Evolutionary conservation across 2,797 vertebrate genomes (phyloP).

Genomic region (Poecile montanus): DNA sequence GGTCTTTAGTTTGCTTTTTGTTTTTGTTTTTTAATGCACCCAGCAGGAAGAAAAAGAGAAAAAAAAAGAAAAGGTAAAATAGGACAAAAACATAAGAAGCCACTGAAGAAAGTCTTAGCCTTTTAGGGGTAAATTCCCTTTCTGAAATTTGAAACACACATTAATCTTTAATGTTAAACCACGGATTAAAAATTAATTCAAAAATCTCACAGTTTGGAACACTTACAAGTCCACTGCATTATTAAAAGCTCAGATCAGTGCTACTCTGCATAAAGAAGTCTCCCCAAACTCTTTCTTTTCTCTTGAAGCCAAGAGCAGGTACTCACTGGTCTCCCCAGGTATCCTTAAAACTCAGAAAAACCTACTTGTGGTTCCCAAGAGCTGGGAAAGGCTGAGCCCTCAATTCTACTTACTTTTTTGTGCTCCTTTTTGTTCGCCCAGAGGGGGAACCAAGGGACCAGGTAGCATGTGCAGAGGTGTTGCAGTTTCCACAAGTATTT

Average conservation of each 20-base stretch:
- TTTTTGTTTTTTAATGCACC: background rate
- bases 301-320: background rate
- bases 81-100: background rate
- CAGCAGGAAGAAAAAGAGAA: too few species aligned
- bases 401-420: background rate
- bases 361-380: background rate
- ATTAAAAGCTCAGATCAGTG: slow-evolving; percentile 62
- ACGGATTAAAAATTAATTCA: slow-evolving; percentile 74
- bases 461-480: background rate
- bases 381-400: background rate
- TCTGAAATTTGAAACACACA: slow-evolving; percentile 49
- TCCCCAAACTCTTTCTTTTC: slow-evolving; percentile 34
- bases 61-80: background rate
- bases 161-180: slow-evolving; percentile 77
- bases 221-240: slow-evolving; percentile 72
- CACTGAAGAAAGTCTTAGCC: background rate
- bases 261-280: slow-evolving; percentile 47
- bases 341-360: background rate
- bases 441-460: background rate
- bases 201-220: slow-evolving; percentile 70
- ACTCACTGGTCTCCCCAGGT: background rate
- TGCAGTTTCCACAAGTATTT: background rate
- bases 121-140: slow-evolving; percentile 53
- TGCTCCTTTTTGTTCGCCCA: background rate
- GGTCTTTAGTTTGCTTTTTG: background rate